Evolutionary conservation across 2,888 invertebrate species (phyloP), one percentile per base, ranked within the genome.

Genomic region (Microchrysa polita): DNA sequence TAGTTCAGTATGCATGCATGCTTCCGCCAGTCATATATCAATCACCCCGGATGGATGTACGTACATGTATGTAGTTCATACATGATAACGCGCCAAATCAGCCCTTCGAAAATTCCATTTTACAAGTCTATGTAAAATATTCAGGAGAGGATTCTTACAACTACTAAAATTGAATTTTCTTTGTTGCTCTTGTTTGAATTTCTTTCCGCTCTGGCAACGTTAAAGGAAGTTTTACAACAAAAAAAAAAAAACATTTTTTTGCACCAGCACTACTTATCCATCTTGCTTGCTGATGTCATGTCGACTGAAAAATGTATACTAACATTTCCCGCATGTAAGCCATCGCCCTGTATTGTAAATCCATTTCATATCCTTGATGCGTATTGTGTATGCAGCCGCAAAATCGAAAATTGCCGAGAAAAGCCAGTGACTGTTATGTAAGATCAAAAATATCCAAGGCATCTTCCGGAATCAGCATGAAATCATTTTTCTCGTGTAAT

Each of bases 391-490:
- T 34, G 60, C 60, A 27, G 34, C 40, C 40, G 16, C 40, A 63
- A 63, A 65, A 65, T 65, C 22, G 65, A 67, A 67, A 27, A 53
- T 67, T 67, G 67, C 34, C 52, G 52, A n/a, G n/a, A 52, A 48
- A 44, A 12, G 23, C 52, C 67, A 53, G 27, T 12, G 48, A 48
- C 12, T 2, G 48, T 48, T n/a, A n/a, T n/a, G 16, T 48, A 53
- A 67, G 67, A 67, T 53, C 67, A 52, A 53, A 53, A 67, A 67
- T 53, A n/a, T 67, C 27, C 23, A 67, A 53, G 53, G 52, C 48
- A 23, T 48, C 52, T n/a, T n/a, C 27, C 12, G 34, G 12, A 16
- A 18, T 40, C 61, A 61, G 61, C 40, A 34, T 61, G 40, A 5
- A 61, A 40, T 61, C 61, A 61, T 61, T 61, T 61, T n/a, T n/a